Conservation (phyloP, 30 jellyfish, hydroid and myxozoan species). For the Cassiopea andromeda region DNA sequence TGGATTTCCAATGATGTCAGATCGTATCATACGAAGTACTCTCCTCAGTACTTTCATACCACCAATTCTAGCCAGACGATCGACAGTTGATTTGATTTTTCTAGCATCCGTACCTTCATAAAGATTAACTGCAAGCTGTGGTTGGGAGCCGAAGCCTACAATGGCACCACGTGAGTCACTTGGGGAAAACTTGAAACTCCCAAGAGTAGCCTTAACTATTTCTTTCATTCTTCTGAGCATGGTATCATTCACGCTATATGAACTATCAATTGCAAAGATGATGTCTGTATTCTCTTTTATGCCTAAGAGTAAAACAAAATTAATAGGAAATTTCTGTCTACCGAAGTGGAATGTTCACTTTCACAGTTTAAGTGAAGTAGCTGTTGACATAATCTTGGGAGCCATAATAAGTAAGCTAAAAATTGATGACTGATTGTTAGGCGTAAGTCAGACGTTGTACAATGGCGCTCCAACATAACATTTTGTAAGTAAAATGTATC, state of each 20-base stretch:
- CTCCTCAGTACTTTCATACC: conserved; percentile 82
- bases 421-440: no score
- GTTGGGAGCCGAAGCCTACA: conserved; percentile 40
- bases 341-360: not conserved
- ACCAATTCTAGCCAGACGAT: conserved; percentile 44
- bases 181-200: conserved; percentile 62
- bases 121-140: conserved; percentile 6
- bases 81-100: not conserved
- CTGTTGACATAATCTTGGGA: no score
- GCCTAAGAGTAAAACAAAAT: conserved; percentile 1
- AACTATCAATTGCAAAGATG: conserved; percentile 76
- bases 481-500: no score
- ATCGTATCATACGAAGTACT: conserved; percentile 47
- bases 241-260: conserved; percentile 59
- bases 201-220: conserved; percentile 46
- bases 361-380: not conserved
- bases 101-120: conserved; percentile 1
- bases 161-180: conserved; percentile 41
- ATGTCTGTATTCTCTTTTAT: conserved; percentile 23
- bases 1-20: conserved; percentile 42
- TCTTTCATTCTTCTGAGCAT: conserved; percentile 51
- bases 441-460: no score
- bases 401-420: no score
- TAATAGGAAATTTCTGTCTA: not conserved
- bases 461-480: no score